Conservation (phyloP, 92 coral and sea anemone species). For the Blastomussa wellsi region DNA sequence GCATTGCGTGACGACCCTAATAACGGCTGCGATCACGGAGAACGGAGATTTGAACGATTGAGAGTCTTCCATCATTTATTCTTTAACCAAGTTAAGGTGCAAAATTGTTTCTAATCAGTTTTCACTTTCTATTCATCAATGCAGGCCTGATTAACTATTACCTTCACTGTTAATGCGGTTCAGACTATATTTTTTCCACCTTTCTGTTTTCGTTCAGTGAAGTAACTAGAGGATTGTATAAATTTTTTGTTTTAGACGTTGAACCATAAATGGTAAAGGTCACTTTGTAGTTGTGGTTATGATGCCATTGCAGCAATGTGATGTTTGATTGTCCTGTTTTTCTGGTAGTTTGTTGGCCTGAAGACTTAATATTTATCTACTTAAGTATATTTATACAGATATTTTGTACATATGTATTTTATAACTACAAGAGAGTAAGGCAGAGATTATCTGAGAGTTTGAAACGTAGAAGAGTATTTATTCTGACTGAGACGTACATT, state of each 20-base stretch:
- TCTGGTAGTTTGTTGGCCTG: conserved; percentile 62
- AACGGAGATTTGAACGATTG: neutral
- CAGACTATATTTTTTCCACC: neutral
- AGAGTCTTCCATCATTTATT: neutral
- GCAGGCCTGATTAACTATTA: neutral
- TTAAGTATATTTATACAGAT: conserved; percentile 89
- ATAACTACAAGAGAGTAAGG: conserved; percentile 68
- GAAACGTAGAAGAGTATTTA: conserved; percentile 54
- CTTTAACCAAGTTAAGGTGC: neutral
- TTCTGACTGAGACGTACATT: conserved; percentile 48
- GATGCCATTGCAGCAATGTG: conserved; percentile 13
- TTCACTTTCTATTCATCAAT: neutral
- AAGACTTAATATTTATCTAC: conserved; percentile 86
- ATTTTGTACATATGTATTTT: conserved; percentile 94
- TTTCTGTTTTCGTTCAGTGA: neutral
- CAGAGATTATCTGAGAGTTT: conserved; percentile 55
- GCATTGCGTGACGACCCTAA: conserved; percentile 36
- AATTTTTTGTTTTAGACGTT: no score
- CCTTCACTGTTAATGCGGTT: no score
- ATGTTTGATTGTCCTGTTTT: neutral
- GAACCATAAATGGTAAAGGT: no score
- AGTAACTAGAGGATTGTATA: neutral
- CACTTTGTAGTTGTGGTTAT: neutral
- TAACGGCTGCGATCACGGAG: conserved; percentile 16
- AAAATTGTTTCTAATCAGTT: conserved; percentile 17